Percentiles rank a stretch among this genome's conserved stretches.
Conservation (phyloP, 2,888 invertebrate genomes). For the Tachina fera region DNA sequence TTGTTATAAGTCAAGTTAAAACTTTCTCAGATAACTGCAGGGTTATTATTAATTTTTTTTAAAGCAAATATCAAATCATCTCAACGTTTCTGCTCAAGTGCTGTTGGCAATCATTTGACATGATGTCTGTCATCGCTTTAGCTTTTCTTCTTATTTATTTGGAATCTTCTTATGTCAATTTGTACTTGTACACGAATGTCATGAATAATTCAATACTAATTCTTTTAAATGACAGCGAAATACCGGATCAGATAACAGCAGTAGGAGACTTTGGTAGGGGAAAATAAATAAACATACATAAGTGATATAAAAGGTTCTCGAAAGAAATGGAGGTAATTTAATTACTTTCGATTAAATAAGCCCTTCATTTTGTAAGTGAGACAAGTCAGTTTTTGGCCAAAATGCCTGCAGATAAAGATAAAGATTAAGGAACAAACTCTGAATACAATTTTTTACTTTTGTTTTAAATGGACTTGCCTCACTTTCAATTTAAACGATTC, state of each 20-base stretch:
- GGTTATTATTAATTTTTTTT: not conserved
- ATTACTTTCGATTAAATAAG: not conserved
- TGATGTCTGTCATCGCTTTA: conserved; percentile 29
- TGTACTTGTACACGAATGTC: conserved; percentile 5
- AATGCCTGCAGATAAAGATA: too few species aligned
- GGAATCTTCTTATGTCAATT: conserved; percentile 32
- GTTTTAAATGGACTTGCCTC: too few species aligned
- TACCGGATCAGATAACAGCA: conserved; percentile 39
- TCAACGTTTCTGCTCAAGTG: conserved; percentile 10
- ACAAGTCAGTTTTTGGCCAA: too few species aligned
- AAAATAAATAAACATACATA: not conserved
- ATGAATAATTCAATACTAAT: conserved; percentile 62
- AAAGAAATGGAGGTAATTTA: not conserved
- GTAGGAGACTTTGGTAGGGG: conserved; percentile 9
- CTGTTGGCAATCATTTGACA: conserved; percentile 52
- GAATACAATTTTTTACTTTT: too few species aligned
- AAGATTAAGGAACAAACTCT: too few species aligned
- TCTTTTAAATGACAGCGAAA: conserved; percentile 53
- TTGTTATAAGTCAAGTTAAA: too few species aligned
- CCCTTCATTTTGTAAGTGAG: too few species aligned
- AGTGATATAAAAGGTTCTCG: too few species aligned
- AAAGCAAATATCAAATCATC: not conserved
- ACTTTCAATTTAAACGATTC: too few species aligned
- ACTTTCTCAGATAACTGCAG: not conserved
- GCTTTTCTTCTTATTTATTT: conserved; percentile 34